phyloP scores from a whole-genome alignment of 2,113 vertebrate genomes.

The Petromus typicus region DNA sequence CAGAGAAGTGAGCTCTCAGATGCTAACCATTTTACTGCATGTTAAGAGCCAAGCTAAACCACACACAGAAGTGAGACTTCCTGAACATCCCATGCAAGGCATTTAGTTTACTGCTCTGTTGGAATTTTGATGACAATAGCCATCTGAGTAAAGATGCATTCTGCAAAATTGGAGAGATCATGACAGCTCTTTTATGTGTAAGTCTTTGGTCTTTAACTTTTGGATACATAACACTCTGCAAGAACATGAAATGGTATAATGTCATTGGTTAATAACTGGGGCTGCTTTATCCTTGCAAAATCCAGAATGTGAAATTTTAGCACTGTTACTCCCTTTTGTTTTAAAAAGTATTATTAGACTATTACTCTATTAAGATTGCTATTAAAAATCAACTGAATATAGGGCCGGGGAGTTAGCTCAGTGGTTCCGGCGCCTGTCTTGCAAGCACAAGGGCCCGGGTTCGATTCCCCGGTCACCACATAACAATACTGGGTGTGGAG shows the following conservation, averaged over 20 bases:
- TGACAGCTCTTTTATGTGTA: not conserved
- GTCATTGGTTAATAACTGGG: not conserved
- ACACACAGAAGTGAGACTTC: constrained; percentile 65
- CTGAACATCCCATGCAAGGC: constrained; percentile 15
- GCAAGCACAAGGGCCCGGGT: too few species aligned
- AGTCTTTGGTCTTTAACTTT: constrained; percentile 16
- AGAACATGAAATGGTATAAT: not conserved
- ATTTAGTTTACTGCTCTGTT: not conserved
- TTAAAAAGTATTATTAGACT: constrained; percentile 29
- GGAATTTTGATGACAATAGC: constrained; percentile 15
- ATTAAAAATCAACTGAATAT: constrained; percentile 22
- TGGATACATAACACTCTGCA: not conserved
- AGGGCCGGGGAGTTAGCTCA: too few species aligned
- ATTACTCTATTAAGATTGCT: not conserved
- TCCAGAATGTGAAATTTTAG: not conserved
- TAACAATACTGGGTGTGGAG: too few species aligned
- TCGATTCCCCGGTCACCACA: too few species aligned
- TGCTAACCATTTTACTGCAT: constrained; percentile 42
- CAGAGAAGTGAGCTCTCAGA: constrained; percentile 51
- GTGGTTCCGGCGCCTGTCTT: too few species aligned
- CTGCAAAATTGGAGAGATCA: not conserved
- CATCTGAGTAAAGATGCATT: not conserved
- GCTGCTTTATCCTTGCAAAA: not conserved
- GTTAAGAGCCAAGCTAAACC: constrained; percentile 61
- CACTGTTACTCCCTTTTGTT: not conserved